Conservation (phyloP, 2,888 invertebrate species). For the Epicampocera succincta region DNA sequence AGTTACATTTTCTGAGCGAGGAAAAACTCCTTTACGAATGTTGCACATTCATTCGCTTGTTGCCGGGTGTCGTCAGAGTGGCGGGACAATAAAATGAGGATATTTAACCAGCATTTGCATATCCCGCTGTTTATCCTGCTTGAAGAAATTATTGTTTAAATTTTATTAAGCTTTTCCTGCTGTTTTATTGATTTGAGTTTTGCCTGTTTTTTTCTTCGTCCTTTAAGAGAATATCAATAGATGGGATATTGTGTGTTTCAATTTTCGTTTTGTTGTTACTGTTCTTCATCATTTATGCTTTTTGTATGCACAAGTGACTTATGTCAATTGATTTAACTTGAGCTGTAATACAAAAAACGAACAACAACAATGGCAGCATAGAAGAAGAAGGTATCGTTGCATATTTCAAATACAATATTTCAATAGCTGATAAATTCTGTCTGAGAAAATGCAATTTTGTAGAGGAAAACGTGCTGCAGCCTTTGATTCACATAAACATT, state of each 20-base stretch:
- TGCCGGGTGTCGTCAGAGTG: too few species aligned
- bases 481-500: neutral
- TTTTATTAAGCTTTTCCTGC: constrained; percentile 9
- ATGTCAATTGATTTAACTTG: constrained; percentile 61
- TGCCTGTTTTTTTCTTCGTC: neutral
- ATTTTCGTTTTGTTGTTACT: neutral
- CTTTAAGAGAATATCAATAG: neutral
- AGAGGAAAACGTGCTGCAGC: neutral
- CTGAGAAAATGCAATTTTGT: neutral
- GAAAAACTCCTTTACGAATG: too few species aligned
- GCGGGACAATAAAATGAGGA: too few species aligned
- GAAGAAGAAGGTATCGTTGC: neutral
- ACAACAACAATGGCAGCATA: constrained; percentile 4
- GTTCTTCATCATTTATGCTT: constrained; percentile 37
- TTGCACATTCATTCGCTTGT: too few species aligned
- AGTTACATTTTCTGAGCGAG: too few species aligned
- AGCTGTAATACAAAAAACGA: constrained; percentile 14
- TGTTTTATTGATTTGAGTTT: constrained; percentile 11
- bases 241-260: neutral
- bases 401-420: constrained; percentile 1
- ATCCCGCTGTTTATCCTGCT: too few species aligned
- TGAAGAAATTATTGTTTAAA: neutral
- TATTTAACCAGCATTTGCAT: too few species aligned
- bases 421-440: neutral
- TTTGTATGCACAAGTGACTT: constrained; percentile 42